Conservation (phyloP, 2,797 vertebrate species). For the Mallotus villosus region DNA sequence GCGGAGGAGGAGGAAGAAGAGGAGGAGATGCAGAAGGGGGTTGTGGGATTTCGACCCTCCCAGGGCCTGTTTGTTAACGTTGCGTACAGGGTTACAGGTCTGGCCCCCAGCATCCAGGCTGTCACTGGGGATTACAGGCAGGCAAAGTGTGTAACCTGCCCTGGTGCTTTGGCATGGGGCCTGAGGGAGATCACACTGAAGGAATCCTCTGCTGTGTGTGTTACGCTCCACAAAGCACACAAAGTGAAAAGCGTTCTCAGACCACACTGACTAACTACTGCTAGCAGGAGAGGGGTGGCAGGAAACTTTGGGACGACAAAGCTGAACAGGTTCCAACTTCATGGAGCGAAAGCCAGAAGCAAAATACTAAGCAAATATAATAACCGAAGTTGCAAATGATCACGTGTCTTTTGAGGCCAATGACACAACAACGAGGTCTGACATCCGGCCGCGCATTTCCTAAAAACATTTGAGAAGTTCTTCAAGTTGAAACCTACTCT, state of each 20-base stretch:
- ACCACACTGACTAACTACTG: not conserved
- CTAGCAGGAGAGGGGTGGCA: not conserved
- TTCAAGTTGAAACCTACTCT: not conserved
- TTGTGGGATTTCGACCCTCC: slow-evolving; percentile 43
- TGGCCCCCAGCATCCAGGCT: slow-evolving; percentile 50
- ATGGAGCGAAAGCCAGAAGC: no score
- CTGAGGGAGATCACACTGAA: slow-evolving; percentile 38
- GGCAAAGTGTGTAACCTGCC: slow-evolving; percentile 63
- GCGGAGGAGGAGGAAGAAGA: not conserved
- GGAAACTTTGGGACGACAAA: not conserved
- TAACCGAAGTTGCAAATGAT: no score
- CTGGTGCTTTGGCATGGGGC: slow-evolving; percentile 46
- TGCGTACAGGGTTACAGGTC: slow-evolving; percentile 60
- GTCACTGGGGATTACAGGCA: slow-evolving; percentile 69
- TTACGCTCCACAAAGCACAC: slow-evolving; percentile 24
- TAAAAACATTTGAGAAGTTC: not conserved
- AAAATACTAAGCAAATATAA: no score
- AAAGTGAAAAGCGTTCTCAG: not conserved
- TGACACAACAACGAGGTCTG: no score
- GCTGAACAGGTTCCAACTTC: no score
- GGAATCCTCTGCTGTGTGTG: slow-evolving; percentile 26
- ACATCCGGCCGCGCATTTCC: not conserved
- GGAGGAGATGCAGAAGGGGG: slow-evolving; percentile 38
- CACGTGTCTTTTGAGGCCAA: no score
- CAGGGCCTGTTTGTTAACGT: slow-evolving; percentile 53